Evolutionary conservation across 2,797 vertebrate species (phyloP).

Genomic region (Australoheros facetus): DNA sequence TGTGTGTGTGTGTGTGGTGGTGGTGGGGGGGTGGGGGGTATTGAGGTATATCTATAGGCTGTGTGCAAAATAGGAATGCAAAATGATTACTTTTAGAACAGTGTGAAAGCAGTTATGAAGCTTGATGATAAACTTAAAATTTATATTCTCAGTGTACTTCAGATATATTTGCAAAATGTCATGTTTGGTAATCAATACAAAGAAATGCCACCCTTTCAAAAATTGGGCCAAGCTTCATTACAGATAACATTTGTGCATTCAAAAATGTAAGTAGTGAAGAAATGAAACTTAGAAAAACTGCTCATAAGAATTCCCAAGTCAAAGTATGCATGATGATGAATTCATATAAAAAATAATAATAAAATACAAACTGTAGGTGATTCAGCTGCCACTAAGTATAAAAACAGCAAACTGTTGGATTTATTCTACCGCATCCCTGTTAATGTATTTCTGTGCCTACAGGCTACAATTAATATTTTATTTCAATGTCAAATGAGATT

Average conservation of each 20-base stretch:
- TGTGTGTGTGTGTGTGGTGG: too few relatives aligned
- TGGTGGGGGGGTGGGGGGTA: too few relatives aligned
- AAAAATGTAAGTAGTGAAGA: background rate
- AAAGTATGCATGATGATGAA: background rate
- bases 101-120: background rate
- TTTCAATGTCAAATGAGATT: conserved; percentile 3
- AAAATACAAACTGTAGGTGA: background rate
- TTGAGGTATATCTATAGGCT: too few relatives aligned
- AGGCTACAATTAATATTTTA: conserved; percentile 3
- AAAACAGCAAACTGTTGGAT: background rate
- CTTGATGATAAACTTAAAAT: background rate
- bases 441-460: background rate
- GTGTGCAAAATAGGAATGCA: background rate
- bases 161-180: background rate
- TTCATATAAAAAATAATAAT: background rate
- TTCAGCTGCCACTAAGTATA: background rate
- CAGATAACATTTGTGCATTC: background rate
- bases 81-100: background rate
- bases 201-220: background rate
- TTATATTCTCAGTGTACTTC: background rate
- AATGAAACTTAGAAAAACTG: background rate
- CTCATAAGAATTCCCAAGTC: background rate
- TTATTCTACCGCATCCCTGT: background rate
- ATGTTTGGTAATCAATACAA: background rate
- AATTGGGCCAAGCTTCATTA: background rate